Conservation (phyloP, 2,797 vertebrate species). For the Alosa sapidissima region DNA sequence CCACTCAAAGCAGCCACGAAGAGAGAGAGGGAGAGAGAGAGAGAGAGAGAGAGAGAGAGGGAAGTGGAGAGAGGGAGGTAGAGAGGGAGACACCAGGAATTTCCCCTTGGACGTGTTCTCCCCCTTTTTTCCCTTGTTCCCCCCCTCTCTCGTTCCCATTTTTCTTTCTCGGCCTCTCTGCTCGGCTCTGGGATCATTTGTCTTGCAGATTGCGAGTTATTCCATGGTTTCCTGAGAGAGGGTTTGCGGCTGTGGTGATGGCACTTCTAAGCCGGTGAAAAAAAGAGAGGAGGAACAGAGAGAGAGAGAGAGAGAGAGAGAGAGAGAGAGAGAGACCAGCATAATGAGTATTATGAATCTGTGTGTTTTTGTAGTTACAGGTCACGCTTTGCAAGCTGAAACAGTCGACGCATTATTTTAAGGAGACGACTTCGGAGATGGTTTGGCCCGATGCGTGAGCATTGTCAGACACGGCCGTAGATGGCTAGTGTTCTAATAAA, state of each 20-base stretch:
- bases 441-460: slow-evolving; percentile 51
- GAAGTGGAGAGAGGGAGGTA: slow-evolving; percentile 47
- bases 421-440: slow-evolving; percentile 54
- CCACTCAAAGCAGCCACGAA: slow-evolving; percentile 60
- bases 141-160: slow-evolving; percentile 50
- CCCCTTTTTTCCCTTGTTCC: slow-evolving; percentile 26
- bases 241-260: slow-evolving; percentile 22
- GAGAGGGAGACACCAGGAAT: slow-evolving; percentile 64
- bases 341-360: slow-evolving; percentile 10
- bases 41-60: neutral
- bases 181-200: slow-evolving; percentile 39
- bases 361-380: slow-evolving; percentile 23
- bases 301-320: neutral
- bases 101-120: slow-evolving; percentile 29
- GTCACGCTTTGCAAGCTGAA: slow-evolving; percentile 54
- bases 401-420: slow-evolving; percentile 57
- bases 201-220: slow-evolving; percentile 21
- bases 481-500: slow-evolving; percentile 58
- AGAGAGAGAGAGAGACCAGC: neutral
- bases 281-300: slow-evolving; percentile 1
- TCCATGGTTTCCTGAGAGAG: slow-evolving; percentile 35
- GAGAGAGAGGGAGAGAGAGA: slow-evolving; percentile 13
- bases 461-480: slow-evolving; percentile 47
- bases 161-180: slow-evolving; percentile 36
- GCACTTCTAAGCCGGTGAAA: slow-evolving; percentile 19